These are phyloP conservation scores for Merodon equestris DNA, from an alignment of 2,888 invertebrate genomes.

Conservation along the genomic window DNA sequence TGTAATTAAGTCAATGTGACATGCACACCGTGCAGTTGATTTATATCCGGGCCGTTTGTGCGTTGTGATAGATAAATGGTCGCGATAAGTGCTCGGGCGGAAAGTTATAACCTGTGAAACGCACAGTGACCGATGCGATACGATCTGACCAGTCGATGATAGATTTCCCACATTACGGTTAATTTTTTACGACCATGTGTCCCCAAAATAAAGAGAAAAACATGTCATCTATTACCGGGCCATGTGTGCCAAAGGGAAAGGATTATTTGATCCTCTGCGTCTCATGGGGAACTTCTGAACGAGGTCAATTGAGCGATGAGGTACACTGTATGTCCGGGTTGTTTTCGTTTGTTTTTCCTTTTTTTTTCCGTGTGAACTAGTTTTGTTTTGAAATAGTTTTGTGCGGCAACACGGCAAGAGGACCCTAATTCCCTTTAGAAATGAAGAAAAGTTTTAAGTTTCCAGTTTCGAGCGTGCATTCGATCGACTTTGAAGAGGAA, in stretches of 20 bases:
- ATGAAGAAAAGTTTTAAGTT: slow-evolving; percentile 46
- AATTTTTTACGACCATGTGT: slow-evolving; percentile 32
- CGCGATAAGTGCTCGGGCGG: slow-evolving; percentile 31
- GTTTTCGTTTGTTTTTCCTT: slow-evolving; percentile 7
- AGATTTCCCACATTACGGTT: slow-evolving; percentile 54
- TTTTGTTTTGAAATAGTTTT: slow-evolving; percentile 28
- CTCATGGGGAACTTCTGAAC: slow-evolving; percentile 22
- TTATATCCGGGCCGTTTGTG: slow-evolving; percentile 57
- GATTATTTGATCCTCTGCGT: slow-evolving; percentile 14
- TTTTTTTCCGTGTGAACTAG: slow-evolving; percentile 7
- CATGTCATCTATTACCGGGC: neutral
- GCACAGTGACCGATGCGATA: neutral
- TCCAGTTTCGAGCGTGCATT: slow-evolving; percentile 37
- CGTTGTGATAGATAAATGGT: slow-evolving; percentile 57
- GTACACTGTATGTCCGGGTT: neutral
- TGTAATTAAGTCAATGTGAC: slow-evolving; percentile 51
- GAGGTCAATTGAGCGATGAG: slow-evolving; percentile 41
- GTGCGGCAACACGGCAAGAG: neutral
- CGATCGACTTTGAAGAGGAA: slow-evolving; percentile 36
- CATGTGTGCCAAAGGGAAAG: slow-evolving; percentile 12
- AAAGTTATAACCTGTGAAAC: slow-evolving; percentile 56
- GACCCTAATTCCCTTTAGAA: slow-evolving; percentile 30
- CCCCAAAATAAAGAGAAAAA: slow-evolving; percentile 17
- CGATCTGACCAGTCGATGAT: slow-evolving; percentile 21
- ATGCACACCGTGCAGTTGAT: slow-evolving; percentile 42